Percentiles rank a stretch among this genome's conserved stretches.
phyloP scores from a whole-genome alignment of 92 coral and sea anemone genomes.

The Bergia sp. region DNA sequence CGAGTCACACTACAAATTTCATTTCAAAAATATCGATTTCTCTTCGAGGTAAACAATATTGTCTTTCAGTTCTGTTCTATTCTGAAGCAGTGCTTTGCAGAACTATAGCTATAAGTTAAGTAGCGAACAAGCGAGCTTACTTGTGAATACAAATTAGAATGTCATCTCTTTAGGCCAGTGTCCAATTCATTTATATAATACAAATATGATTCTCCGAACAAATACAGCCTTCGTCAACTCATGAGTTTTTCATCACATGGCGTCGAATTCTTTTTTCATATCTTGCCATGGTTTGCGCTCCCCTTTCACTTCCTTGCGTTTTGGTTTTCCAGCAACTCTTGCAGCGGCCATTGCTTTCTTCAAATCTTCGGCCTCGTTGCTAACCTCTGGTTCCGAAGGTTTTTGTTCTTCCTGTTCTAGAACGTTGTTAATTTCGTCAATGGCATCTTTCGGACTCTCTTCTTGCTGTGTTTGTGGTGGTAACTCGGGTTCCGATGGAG shows the following conservation, averaged over 20 bases:
- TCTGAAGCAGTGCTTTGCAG: not conserved
- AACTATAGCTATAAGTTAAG: not conserved
- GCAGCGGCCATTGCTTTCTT: conserved; percentile 44
- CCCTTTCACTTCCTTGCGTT: conserved; percentile 48
- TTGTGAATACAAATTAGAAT: conserved; percentile 12
- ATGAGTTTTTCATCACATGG: not conserved
- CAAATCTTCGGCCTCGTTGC: not conserved
- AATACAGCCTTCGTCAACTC: not conserved
- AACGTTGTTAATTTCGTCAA: conserved; percentile 36
- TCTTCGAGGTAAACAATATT: conserved; percentile 18
- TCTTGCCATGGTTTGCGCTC: not conserved
- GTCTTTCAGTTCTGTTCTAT: not conserved
- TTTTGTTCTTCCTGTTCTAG: conserved; percentile 41
- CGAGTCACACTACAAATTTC: conserved; percentile 53
- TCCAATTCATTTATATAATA: conserved; percentile 12
- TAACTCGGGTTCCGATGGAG: conserved; percentile 7
- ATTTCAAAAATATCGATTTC: conserved; percentile 62
- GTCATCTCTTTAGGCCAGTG: conserved; percentile 4
- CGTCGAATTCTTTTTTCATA: not conserved
- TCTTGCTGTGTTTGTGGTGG: conserved; percentile 9
- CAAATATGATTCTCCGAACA: not conserved
- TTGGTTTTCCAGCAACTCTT: conserved; percentile 31
- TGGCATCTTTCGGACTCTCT: conserved; percentile 19
- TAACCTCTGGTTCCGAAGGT: conserved; percentile 8
- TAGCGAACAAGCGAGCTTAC: conserved; percentile 12